A percentile compares a stretch with the other conserved stretches of the same genome.
These are phyloP conservation scores for Frieseomelitta varia DNA, from an alignment of 1,140 invertebrate species.

Conservation along the genomic window DNA sequence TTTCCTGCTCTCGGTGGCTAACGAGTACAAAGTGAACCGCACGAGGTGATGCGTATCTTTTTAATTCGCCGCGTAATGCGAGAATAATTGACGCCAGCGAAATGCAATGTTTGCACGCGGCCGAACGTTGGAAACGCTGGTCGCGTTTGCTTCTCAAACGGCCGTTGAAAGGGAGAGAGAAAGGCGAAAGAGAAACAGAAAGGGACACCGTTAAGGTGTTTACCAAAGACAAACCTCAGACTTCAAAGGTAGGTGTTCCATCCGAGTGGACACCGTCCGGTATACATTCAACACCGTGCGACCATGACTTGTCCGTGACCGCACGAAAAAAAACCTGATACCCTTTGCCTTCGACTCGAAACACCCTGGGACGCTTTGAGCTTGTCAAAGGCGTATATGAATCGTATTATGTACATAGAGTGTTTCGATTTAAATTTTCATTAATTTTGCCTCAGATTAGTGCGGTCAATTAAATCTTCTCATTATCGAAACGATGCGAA, in stretches of 20 bases:
- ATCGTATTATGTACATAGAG: neutral
- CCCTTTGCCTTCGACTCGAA: constrained; percentile 74
- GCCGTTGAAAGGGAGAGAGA: neutral
- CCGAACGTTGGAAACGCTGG: constrained; percentile 8
- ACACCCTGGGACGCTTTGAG: constrained; percentile 53
- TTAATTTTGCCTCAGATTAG: neutral
- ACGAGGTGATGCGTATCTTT: constrained; percentile 48
- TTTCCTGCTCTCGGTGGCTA: constrained; percentile 48
- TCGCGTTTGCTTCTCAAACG: neutral
- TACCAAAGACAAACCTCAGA: constrained; percentile 64
- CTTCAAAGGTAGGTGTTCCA: constrained; percentile 68
- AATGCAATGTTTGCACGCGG: constrained; percentile 31
- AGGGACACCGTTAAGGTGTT: constrained; percentile 33
- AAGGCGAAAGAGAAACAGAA: neutral
- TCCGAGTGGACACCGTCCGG: constrained; percentile 73
- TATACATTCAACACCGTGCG: constrained; percentile 77
- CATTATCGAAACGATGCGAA: too few species aligned
- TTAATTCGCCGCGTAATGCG: constrained; percentile 60
- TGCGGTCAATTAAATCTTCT: too few species aligned
- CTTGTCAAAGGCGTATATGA: constrained; percentile 9
- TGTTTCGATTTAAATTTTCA: neutral
- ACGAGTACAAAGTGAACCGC: constrained; percentile 22
- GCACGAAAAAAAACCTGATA: constrained; percentile 69
- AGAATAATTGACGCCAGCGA: constrained; percentile 59
- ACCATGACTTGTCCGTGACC: constrained; percentile 65